phyloP scores from a whole-genome alignment of 1,140 invertebrate genomes.

The Bombus huntii region DNA sequence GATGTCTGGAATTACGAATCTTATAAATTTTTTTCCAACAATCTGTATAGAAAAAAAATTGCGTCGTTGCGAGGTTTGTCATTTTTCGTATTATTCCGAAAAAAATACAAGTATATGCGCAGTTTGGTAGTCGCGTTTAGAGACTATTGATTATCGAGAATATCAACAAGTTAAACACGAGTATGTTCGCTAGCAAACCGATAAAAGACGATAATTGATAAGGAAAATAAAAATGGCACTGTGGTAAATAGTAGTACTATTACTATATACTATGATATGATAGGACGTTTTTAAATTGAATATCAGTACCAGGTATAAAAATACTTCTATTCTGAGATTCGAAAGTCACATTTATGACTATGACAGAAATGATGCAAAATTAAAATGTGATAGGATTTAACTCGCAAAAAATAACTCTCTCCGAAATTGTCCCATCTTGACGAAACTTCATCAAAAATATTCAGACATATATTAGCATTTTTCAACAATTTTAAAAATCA shows the following conservation, averaged over 20 bases:
- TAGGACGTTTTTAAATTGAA: neutral
- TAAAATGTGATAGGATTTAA: neutral
- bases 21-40: no score
- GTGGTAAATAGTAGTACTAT: constrained; percentile 8
- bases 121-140: neutral
- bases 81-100: neutral
- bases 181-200: neutral
- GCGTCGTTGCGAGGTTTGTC: neutral
- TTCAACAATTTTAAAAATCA: no score
- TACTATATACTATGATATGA: neutral
- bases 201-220: constrained; percentile 22
- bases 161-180: constrained; percentile 19
- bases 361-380: neutral
- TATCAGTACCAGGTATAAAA: neutral
- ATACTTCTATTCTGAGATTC: no score
- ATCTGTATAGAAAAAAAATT: no score
- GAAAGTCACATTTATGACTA: neutral
- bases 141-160: neutral
- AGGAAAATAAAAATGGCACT: constrained; percentile 2
- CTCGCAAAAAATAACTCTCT: no score
- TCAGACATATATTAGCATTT: no score
- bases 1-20: no score
- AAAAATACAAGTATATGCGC: neutral
- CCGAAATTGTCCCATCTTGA: no score
- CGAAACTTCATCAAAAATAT: no score